A percentile compares a stretch with the other conserved stretches of the same genome.
Evolutionary conservation across 2,113 vertebrate species (phyloP).

Genomic region (Misgurnus anguillicaudatus): DNA sequence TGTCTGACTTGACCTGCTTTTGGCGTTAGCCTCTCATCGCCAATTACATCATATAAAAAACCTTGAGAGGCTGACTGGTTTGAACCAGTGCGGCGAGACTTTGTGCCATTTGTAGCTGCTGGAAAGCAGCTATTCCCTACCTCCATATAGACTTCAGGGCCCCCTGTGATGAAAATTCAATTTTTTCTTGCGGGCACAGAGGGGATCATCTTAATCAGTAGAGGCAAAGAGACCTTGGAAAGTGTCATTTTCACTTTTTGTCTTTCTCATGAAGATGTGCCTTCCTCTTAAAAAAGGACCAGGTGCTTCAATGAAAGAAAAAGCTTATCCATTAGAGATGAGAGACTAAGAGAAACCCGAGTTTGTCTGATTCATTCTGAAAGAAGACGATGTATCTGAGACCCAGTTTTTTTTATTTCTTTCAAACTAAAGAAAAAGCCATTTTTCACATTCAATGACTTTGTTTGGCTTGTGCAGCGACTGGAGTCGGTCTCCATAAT

Average conservation of each 20-base stretch:
- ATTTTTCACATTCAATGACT: conserved; percentile 29
- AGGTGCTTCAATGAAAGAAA: conserved; percentile 34
- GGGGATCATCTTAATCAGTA: conserved; percentile 54
- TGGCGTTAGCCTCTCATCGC: conserved; percentile 53
- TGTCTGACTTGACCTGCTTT: conserved; percentile 46
- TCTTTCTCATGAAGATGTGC: conserved; percentile 19
- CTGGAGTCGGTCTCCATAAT: conserved; percentile 32
- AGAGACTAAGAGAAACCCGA: conserved; percentile 4
- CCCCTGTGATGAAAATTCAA: conserved; percentile 49
- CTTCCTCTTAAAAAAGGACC: conserved; percentile 44
- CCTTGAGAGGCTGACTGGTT: conserved; percentile 63
- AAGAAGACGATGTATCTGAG: conserved; percentile 25
- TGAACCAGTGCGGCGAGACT: conserved; percentile 56
- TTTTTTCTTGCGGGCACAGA: conserved; percentile 46
- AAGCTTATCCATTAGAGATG: conserved; percentile 49
- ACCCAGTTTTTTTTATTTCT: conserved; percentile 45
- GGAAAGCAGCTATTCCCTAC: conserved; percentile 41
- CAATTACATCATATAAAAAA: conserved; percentile 63
- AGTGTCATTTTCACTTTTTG: conserved; percentile 52
- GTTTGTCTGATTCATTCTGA: conserved; percentile 31
- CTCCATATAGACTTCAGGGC: conserved; percentile 21
- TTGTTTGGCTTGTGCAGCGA: conserved; percentile 33
- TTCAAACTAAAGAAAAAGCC: conserved; percentile 46
- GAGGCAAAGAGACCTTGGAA: conserved; percentile 45
- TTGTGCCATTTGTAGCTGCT: conserved; percentile 42